A percentile compares a stretch with the other conserved stretches of the same genome.
phyloP scores from a whole-genome alignment of 2,113 vertebrate genomes.

The Crotalus horridus region DNA sequence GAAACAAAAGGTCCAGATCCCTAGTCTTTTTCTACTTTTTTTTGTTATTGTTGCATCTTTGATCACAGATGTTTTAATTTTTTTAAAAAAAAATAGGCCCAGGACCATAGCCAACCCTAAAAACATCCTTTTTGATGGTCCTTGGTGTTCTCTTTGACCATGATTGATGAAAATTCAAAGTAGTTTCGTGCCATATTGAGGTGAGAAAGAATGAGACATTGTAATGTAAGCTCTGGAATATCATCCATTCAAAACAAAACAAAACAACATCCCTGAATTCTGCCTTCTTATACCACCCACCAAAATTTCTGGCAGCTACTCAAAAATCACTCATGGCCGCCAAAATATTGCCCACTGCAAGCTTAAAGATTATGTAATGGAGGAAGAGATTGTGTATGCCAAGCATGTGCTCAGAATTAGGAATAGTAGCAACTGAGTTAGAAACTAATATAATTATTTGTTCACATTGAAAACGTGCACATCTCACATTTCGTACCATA shows the following conservation, averaged over 20 bases:
- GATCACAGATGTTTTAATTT: background rate
- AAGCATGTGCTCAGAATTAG: slow-evolving; percentile 44
- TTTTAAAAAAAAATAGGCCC: background rate
- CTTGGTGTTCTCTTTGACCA: background rate
- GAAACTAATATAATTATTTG: slow-evolving; percentile 30
- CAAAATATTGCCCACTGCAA: background rate
- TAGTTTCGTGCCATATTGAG: background rate
- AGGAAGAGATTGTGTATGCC: background rate
- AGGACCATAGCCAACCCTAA: background rate
- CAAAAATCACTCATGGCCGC: background rate
- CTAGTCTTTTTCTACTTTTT: background rate
- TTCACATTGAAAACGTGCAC: slow-evolving; percentile 16
- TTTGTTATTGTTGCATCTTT: background rate
- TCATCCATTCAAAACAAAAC: background rate
- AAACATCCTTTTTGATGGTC: background rate
- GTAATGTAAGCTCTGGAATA: background rate
- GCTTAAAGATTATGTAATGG: background rate
- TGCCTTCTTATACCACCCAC: background rate
- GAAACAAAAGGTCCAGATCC: background rate
- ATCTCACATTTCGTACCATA: slow-evolving; percentile 81
- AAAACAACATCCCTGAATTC: background rate
- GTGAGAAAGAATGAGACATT: background rate
- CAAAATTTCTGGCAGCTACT: background rate
- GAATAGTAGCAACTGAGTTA: slow-evolving; percentile 46
- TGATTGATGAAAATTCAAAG: background rate